phyloP scores from a whole-genome alignment of 2,797 vertebrate species.

The Syngnathus acus region DNA sequence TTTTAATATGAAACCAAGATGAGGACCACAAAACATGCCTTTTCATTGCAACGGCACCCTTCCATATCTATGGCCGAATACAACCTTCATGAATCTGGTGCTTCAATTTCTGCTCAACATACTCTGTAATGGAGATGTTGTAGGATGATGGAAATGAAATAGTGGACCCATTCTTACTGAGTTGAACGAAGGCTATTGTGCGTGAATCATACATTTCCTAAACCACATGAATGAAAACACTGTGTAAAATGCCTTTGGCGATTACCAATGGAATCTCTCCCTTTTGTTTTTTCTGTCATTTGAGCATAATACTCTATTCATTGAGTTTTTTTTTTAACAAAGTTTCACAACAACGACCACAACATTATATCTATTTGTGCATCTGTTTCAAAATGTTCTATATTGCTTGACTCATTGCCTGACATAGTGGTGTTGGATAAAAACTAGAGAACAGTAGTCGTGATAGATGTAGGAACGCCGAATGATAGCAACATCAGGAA shows the following conservation, averaged over 20 bases:
- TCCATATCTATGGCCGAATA: not conserved
- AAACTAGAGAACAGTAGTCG: no score
- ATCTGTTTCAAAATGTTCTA: no score
- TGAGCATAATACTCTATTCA: not conserved
- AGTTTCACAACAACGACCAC: no score
- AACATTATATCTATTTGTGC: no score
- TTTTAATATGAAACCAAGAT: not conserved
- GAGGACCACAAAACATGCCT: not conserved
- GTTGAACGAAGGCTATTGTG: constrained; percentile 37
- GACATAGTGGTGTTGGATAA: no score
- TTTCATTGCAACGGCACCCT: not conserved
- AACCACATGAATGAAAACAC: constrained; percentile 48
- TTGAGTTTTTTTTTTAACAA: no score
- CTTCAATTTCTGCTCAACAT: not conserved
- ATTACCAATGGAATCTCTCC: constrained; percentile 6
- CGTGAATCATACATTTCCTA: constrained; percentile 48
- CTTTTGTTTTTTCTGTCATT: constrained; percentile 22
- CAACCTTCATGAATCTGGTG: not conserved
- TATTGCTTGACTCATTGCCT: no score
- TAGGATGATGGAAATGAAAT: not conserved
- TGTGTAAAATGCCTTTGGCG: constrained; percentile 39
- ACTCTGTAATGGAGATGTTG: not conserved
- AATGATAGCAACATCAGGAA: no score
- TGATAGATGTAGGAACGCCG: no score
- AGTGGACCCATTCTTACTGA: not conserved